phyloP scores from a whole-genome alignment of 2,888 invertebrate species.

The Epiblema foenella region DNA sequence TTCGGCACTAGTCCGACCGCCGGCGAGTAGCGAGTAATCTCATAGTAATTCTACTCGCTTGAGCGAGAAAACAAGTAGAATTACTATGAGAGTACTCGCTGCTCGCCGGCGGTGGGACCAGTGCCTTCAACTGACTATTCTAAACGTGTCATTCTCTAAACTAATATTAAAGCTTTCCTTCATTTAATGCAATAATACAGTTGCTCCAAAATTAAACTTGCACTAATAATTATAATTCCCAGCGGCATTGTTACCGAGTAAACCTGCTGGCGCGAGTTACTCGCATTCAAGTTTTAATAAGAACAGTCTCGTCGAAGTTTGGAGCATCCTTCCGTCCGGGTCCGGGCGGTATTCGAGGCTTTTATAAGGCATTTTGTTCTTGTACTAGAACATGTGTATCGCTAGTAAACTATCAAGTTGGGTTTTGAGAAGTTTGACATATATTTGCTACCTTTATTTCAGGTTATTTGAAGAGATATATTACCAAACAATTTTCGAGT shows the following conservation, averaged over 20 bases:
- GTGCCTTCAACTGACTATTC: too few species aligned
- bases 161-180: not conserved
- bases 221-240: not conserved
- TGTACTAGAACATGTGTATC: not conserved
- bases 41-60: too few species aligned
- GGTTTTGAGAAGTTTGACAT: constrained; percentile 1
- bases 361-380: not conserved
- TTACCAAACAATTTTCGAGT: too few species aligned
- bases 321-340: constrained; percentile 26
- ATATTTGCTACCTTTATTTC: too few species aligned
- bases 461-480: too few species aligned
- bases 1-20: too few species aligned
- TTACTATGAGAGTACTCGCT: too few species aligned
- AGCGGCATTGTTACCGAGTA: constrained; percentile 1
- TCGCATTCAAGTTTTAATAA: constrained; percentile 26
- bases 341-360: not conserved
- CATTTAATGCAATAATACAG: not conserved
- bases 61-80: too few species aligned
- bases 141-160: not conserved
- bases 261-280: constrained; percentile 18
- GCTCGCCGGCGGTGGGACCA: too few species aligned
- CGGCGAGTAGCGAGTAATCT: too few species aligned
- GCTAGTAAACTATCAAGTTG: not conserved
- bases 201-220: not conserved
- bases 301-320: constrained; percentile 21